Evolutionary conservation across 2,113 vertebrate genomes (phyloP).

Genomic region (Ammospiza nelsoni): DNA sequence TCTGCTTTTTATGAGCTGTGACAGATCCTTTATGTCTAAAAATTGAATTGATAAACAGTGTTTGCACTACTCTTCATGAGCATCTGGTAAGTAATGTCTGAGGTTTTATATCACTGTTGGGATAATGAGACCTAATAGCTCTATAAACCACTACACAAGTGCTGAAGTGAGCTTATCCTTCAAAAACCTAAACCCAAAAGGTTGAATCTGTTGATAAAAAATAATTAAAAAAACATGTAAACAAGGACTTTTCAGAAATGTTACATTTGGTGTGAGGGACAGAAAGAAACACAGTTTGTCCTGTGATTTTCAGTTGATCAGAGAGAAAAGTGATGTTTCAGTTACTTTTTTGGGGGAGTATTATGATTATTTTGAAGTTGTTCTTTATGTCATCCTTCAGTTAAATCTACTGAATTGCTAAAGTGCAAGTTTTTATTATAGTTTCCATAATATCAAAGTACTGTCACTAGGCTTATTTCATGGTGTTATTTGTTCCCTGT

Average conservation of each 20-base stretch:
- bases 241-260: background rate
- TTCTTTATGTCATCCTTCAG: background rate
- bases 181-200: background rate
- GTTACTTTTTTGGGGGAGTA: background rate
- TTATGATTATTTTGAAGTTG: background rate
- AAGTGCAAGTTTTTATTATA: background rate
- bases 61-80: background rate
- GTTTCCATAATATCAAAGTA: background rate
- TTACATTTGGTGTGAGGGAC: background rate
- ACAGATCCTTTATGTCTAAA: background rate
- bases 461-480: background rate
- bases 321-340: background rate
- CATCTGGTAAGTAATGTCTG: background rate
- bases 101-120: background rate
- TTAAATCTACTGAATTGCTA: background rate
- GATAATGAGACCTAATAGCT: background rate
- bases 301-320: background rate
- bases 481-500: background rate
- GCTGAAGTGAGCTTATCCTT: background rate
- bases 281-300: background rate
- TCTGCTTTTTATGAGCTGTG: background rate
- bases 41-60: fast-evolving
- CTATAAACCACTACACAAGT: background rate
- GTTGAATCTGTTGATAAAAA: background rate
- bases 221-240: background rate